A percentile compares a stretch with the other conserved stretches of the same genome.
phyloP scores from a whole-genome alignment of 2,797 vertebrate species.

The Apogon talboti region DNA sequence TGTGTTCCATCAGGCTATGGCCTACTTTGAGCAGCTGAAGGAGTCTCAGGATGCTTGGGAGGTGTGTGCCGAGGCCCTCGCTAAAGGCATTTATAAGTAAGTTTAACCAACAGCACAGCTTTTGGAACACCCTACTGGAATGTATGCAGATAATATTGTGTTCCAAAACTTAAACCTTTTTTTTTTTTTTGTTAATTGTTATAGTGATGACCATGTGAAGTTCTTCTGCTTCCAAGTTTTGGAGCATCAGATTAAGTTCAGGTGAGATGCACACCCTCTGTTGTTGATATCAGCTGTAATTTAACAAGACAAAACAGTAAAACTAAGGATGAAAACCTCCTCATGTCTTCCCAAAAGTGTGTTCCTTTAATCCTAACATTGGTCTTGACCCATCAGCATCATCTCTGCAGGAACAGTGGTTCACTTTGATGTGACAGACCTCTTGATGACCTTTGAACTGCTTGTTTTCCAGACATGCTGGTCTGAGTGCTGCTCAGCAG shows the following conservation, averaged over 20 bases:
- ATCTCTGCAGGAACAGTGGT: neutral
- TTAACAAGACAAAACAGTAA: too few species aligned
- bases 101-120: neutral
- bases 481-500: slow-evolving; percentile 89
- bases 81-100: slow-evolving; percentile 94
- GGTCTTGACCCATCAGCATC: too few species aligned
- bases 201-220: slow-evolving; percentile 96
- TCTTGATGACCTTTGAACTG: neutral
- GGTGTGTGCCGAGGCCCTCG: slow-evolving; percentile 94
- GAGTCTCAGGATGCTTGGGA: slow-evolving; percentile 97
- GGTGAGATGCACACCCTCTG: slow-evolving; percentile 79
- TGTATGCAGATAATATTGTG: too few species aligned
- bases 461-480: slow-evolving; percentile 87
- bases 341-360: too few species aligned
- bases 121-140: neutral
- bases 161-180: neutral
- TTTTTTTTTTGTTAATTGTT: neutral
- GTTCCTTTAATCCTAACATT: too few species aligned
- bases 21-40: slow-evolving; percentile 98
- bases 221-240: slow-evolving; percentile 99
- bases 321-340: too few species aligned
- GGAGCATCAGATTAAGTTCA: slow-evolving; percentile 97
- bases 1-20: slow-evolving; percentile 84
- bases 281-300: too few species aligned
- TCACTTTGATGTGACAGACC: neutral